Percentiles rank a stretch among this genome's conserved stretches.
Evolutionary conservation across 2,797 vertebrate species (phyloP).

Genomic region (Percopsis omiscomaycus): DNA sequence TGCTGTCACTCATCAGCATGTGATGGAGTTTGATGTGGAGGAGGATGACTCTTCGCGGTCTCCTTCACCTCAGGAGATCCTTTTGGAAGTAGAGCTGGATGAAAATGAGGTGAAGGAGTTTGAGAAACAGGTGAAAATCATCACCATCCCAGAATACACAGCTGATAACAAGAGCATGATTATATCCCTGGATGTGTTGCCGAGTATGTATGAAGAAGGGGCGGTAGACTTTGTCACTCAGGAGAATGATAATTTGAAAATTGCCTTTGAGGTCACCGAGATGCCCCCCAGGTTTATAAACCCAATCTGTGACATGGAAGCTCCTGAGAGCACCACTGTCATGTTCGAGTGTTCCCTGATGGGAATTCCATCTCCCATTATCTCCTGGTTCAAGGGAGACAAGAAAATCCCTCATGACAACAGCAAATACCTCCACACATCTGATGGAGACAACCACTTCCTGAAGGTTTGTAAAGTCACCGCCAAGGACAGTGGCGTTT

Average conservation of each 20-base stretch:
- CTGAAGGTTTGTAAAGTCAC: constrained; percentile 82
- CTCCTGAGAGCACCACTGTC: constrained; percentile 83
- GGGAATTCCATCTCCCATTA: constrained; percentile 87
- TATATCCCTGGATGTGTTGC: constrained; percentile 94
- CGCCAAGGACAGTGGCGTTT: constrained; percentile 84
- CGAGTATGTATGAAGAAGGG: constrained; percentile 86
- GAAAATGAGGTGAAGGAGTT: constrained; percentile 96
- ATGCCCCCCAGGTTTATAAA: constrained; percentile 94
- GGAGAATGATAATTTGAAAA: constrained; percentile 87
- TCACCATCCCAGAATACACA: constrained; percentile 93
- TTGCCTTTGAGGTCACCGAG: constrained; percentile 93
- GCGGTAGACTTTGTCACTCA: constrained; percentile 76
- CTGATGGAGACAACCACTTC: constrained; percentile 87
- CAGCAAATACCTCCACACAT: constrained; percentile 82
- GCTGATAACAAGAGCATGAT: constrained; percentile 96
- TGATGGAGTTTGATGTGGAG: constrained; percentile 96
- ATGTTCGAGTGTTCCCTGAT: constrained; percentile 94
- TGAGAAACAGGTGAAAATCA: constrained; percentile 98
- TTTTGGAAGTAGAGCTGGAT: constrained; percentile 96
- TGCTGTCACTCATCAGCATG: constrained; percentile 92
- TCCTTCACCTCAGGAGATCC: constrained; percentile 96
- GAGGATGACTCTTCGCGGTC: constrained; percentile 87
- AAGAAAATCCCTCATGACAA: constrained; percentile 79
- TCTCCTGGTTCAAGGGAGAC: constrained; percentile 92
- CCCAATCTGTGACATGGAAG: constrained; percentile 86